Base-by-base conservation (phyloP, 2,797 vertebrate species). In the Parambassis ranga region DNA sequence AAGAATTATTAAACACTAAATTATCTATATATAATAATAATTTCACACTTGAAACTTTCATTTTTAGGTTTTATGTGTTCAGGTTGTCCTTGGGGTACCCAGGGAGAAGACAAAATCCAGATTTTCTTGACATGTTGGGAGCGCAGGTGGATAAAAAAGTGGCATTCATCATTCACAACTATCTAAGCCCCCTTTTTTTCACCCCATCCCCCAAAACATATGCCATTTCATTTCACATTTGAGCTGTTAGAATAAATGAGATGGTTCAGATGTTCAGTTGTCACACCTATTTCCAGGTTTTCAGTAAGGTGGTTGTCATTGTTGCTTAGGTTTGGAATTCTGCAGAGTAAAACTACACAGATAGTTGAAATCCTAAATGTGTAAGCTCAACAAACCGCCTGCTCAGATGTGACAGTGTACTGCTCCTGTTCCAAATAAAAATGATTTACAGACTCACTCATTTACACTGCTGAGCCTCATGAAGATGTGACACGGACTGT, bases 151-250 rank as follows among this genome's bases (percentile, higher is more conserved):
- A 60, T 57, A 59, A 76, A 80, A n/a, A 84, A 20, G 58, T 65
- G 65, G 35, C 70, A 70, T 69, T 76, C 62, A 62, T 78, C 65
- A 65, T 43, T 83, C 72, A 75, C 50, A 82, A 50, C 51, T 19
- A 39, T 65, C 65, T 10, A 15, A 11, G 30, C 16, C 37, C 38
- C 24, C 49, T 55, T 58, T 26, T 63, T 47, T 30, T 3, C 7
- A n/a, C n/a, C 27, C 48, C 55, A 35, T 33, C 64, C 61, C 69
- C 65, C 47, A 52, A 66, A 52, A 51, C 38, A 42, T 31, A 43
- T 50, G 39, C 11, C 33, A 52, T 63, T 71, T 82, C 44, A 76
- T 71, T 70, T 65, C 64, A 65, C 41, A 33, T 42, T 49, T n/a
- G 46, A 62, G 65, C 50, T 53, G 57, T 79, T 75, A 72, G 83